Conservation (phyloP, 2,113 vertebrate species). For the Hemibates koningsi region DNA sequence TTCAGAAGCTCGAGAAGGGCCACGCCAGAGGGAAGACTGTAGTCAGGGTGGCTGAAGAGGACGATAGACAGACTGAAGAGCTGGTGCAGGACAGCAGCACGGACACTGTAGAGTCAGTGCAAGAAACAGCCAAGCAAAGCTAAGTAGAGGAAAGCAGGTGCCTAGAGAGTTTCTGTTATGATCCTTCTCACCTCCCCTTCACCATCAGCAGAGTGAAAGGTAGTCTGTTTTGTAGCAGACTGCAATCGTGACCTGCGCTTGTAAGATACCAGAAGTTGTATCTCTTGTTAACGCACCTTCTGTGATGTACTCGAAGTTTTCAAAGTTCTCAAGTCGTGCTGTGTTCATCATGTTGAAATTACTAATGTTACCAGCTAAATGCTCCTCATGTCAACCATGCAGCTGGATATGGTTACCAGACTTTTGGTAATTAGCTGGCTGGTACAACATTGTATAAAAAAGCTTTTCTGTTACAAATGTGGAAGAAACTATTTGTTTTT, state of each 20-base stretch:
- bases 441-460: neutral
- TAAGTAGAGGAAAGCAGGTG: neutral
- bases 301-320: neutral
- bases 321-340: neutral
- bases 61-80: constrained; percentile 5
- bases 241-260: neutral
- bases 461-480: neutral
- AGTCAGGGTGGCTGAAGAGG: constrained; percentile 69
- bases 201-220: neutral
- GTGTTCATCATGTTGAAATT: neutral
- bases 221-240: neutral
- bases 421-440: neutral
- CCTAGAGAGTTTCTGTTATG: neutral
- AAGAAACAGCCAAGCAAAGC: neutral
- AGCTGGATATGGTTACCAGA: neutral
- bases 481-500: neutral
- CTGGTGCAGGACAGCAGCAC: neutral
- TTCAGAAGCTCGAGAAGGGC: constrained; percentile 84
- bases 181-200: neutral
- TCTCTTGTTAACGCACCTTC: neutral
- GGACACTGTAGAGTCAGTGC: neutral
- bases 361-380: neutral
- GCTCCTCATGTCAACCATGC: neutral
- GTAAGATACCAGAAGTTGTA: neutral
- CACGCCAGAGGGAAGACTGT: constrained; percentile 91